Conservation (phyloP, 2,113 vertebrate genomes). For the Melanostigma gelatinosum region DNA sequence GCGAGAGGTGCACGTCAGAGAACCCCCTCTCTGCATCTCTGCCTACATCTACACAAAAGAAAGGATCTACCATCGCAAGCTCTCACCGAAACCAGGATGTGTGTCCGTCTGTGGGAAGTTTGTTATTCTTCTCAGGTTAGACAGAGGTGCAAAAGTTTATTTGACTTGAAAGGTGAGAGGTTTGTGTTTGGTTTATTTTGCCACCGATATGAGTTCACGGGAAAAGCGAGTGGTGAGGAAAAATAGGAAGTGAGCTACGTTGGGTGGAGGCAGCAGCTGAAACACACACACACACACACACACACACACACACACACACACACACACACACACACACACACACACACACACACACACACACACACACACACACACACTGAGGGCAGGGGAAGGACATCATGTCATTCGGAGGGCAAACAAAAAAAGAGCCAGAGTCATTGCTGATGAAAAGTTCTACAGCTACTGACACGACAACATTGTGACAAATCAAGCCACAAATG, state of each 20-base stretch:
- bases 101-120: constrained; percentile 35
- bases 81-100: constrained; percentile 32
- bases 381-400: constrained; percentile 67
- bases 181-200: constrained; percentile 74
- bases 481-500: not conserved
- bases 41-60: not conserved
- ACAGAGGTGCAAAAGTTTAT: constrained; percentile 62
- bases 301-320: constrained; percentile 29
- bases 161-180: constrained; percentile 77
- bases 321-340: constrained; percentile 34
- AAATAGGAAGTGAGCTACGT: constrained; percentile 74
- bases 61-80: not conserved
- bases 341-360: constrained; percentile 35
- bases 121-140: constrained; percentile 68
- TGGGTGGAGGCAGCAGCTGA: constrained; percentile 62
- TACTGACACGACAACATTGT: not conserved
- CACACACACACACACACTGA: constrained; percentile 27
- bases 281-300: constrained; percentile 36
- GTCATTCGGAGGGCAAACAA: constrained; percentile 58
- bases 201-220: constrained; percentile 72
- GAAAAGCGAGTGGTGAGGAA: constrained; percentile 68
- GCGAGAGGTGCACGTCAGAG: constrained; percentile 8
- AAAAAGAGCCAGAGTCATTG: not conserved
- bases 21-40: not conserved
- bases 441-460: not conserved